Conservation (phyloP, 2,113 vertebrate genomes). For the Dicrurus megarhynchus region DNA sequence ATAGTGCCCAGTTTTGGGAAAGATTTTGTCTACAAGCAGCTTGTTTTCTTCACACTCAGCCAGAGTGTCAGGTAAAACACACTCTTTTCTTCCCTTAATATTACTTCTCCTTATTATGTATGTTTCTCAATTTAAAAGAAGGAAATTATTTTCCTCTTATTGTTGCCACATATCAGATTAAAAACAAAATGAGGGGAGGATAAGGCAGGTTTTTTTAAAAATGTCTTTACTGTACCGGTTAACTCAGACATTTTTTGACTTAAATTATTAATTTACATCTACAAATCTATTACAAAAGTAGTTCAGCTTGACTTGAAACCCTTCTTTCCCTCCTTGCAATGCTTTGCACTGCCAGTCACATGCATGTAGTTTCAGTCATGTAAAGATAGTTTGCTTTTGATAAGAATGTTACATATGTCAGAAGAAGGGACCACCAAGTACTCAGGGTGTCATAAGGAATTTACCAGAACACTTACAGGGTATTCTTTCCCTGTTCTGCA, state of each 20-base stretch:
- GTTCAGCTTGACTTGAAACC: not conserved
- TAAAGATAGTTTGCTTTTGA: not conserved
- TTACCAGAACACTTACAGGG: not conserved
- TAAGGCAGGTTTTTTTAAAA: rapidly evolving
- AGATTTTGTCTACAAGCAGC: not conserved
- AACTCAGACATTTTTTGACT: not conserved
- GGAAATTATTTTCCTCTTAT: not conserved
- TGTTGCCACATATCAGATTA: not conserved
- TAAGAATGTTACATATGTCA: not conserved
- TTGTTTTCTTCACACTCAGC: not conserved
- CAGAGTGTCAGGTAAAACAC: not conserved
- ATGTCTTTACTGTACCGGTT: not conserved
- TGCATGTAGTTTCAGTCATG: not conserved
- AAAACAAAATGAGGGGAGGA: not conserved
- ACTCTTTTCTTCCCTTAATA: not conserved
- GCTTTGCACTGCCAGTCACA: not conserved
- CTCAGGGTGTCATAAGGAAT: not conserved
- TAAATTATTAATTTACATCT: not conserved
- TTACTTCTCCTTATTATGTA: not conserved
- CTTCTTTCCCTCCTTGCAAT: not conserved
- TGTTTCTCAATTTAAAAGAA: not conserved
- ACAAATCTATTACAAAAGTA: not conserved
- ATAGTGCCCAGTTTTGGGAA: not conserved
- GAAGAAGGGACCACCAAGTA: not conserved
- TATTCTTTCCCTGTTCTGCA: not conserved